These are phyloP conservation scores for Cyanocitta stelleri DNA, from an alignment of 2,113 vertebrate species.

Conservation along the genomic window DNA sequence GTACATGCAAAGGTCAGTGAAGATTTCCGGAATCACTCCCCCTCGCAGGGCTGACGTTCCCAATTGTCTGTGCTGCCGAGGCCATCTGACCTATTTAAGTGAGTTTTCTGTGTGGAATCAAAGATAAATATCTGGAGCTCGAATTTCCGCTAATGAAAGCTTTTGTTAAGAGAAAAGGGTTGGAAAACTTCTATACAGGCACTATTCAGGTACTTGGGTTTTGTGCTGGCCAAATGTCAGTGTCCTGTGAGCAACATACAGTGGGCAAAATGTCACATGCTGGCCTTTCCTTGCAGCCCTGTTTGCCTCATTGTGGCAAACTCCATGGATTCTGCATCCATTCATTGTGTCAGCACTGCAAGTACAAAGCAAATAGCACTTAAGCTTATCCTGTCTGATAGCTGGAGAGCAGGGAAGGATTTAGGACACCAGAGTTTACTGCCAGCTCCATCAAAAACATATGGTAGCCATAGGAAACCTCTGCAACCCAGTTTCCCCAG, in stretches of 20 bases:
- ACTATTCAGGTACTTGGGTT: background rate
- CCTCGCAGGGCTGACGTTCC: slow-evolving; percentile 24
- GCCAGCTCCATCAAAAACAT: background rate
- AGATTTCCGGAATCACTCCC: slow-evolving; percentile 23
- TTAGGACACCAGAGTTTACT: background rate
- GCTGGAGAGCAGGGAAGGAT: background rate
- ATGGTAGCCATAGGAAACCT: background rate
- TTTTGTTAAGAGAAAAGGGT: background rate
- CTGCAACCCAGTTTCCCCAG: background rate
- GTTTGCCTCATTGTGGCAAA: background rate
- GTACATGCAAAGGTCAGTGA: slow-evolving; percentile 56
- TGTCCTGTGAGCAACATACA: background rate
- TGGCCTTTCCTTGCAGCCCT: background rate
- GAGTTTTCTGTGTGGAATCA: background rate
- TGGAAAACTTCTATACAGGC: background rate
- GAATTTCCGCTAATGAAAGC: background rate
- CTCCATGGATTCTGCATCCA: background rate
- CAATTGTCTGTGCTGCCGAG: background rate
- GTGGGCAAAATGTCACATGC: background rate
- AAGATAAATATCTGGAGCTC: background rate
- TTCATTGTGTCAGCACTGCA: background rate
- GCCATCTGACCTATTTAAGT: background rate
- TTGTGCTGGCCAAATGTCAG: slow-evolving; percentile 22
- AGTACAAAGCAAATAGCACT: background rate
- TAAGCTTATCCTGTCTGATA: background rate